Evolutionary conservation across 2,113 vertebrate species (phyloP).

Genomic region (Xiphorhynchus elegans): DNA sequence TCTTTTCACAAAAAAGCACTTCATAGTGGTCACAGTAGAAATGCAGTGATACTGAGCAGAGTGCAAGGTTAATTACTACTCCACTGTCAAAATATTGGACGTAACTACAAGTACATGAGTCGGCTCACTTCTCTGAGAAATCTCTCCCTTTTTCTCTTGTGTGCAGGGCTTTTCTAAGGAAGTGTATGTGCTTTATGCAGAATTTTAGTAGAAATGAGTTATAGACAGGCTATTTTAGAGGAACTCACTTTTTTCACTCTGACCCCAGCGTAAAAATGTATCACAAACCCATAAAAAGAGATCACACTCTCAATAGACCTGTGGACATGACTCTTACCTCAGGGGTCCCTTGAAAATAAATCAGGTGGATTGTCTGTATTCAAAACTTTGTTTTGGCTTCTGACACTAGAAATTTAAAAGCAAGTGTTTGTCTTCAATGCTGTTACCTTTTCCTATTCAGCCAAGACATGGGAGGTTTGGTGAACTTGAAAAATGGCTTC

Average conservation of each 20-base stretch:
- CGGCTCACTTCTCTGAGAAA: neutral
- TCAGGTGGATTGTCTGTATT: neutral
- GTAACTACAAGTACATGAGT: conserved; percentile 39
- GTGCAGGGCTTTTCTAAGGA: neutral
- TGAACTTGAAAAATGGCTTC: neutral
- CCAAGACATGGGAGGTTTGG: neutral
- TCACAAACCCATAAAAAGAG: neutral
- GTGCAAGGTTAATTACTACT: conserved; percentile 60
- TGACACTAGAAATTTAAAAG: neutral
- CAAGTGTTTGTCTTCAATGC: neutral
- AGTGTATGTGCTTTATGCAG: neutral
- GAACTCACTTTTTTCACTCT: neutral
- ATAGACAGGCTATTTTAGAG: neutral
- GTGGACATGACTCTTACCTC: neutral
- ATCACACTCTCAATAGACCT: neutral
- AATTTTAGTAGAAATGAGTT: neutral
- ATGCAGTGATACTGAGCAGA: conserved; percentile 45
- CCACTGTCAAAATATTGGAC: conserved; percentile 69
- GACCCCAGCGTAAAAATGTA: neutral
- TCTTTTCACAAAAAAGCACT: conserved; percentile 66
- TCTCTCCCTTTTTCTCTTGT: neutral
- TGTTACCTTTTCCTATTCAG: neutral
- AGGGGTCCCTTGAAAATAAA: neutral
- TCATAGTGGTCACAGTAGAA: conserved; percentile 66
- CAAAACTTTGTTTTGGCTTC: conserved; percentile 3